These are phyloP conservation scores for Peromyscus polionotus DNA, from an alignment of 2,113 vertebrate genomes.

Conservation along the genomic window DNA sequence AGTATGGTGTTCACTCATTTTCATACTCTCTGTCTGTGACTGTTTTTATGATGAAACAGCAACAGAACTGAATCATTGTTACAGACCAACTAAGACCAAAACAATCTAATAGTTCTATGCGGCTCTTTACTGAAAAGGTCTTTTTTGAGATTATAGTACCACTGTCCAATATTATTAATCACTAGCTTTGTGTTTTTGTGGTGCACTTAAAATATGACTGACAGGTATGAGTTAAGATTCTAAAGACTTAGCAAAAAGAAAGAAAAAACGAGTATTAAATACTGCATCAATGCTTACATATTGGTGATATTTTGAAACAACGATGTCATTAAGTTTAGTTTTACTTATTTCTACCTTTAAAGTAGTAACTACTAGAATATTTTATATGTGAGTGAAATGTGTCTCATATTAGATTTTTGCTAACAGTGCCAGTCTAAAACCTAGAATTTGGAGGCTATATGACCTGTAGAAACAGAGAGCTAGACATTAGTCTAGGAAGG, in stretches of 20 bases:
- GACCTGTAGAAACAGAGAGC: conserved; percentile 15
- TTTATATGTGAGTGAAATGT: neutral
- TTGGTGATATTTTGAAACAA: neutral
- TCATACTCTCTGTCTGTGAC: neutral
- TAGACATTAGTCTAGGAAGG: neutral
- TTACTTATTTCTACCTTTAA: neutral
- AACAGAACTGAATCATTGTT: neutral
- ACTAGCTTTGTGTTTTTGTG: neutral
- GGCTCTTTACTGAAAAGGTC: neutral
- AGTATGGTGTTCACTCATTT: neutral
- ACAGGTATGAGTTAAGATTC: neutral
- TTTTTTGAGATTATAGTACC: neutral
- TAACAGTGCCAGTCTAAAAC: neutral
- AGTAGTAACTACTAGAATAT: conserved; percentile 15
- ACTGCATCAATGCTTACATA: neutral
- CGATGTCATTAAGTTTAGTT: neutral
- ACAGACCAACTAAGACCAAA: neutral
- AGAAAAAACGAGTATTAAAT: neutral
- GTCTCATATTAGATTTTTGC: neutral
- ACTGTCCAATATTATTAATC: neutral
- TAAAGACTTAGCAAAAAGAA: conserved; percentile 39
- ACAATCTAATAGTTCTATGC: neutral
- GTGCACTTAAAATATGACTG: neutral
- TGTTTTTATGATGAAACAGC: neutral
- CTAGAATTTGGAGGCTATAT: neutral